phyloP scores from a whole-genome alignment of 2,797 vertebrate species.

The Centropyge bicolor region DNA sequence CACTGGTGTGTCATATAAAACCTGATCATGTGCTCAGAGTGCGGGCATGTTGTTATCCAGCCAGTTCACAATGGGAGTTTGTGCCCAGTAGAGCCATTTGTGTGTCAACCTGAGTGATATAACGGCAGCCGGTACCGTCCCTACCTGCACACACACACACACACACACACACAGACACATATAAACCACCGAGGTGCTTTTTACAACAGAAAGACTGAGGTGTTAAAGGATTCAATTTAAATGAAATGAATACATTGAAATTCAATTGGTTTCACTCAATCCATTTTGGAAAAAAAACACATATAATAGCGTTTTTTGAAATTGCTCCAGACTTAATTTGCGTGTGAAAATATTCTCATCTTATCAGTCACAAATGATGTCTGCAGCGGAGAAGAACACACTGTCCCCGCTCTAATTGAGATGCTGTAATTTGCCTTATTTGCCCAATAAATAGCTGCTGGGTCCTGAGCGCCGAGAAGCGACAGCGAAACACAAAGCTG shows the following conservation, averaged over 20 bases:
- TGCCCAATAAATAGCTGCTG: conserved; percentile 50
- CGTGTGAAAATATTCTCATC: conserved; percentile 8
- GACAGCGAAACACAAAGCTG: conserved; percentile 33
- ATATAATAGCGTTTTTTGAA: conserved; percentile 22
- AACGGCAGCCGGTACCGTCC: conserved; percentile 2
- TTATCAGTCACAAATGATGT: conserved; percentile 13
- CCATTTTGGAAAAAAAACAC: background rate
- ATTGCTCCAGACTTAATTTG: background rate
- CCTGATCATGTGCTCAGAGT: conserved; percentile 41
- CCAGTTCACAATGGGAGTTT: conserved; percentile 40
- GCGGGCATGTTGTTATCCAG: conserved; percentile 49
- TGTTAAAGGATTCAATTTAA: conserved; percentile 1
- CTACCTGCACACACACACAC: conserved; percentile 10
- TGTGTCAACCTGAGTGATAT: conserved; percentile 49
- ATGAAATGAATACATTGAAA: conserved; percentile 29
- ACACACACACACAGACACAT: background rate
- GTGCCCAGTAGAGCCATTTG: conserved; percentile 48
- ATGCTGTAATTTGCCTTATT: conserved; percentile 50
- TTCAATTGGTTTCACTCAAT: conserved; percentile 19
- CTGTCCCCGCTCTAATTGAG: conserved; percentile 44
- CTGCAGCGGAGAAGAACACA: conserved; percentile 24
- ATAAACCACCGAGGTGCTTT: conserved; percentile 4
- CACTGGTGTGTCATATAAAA: conserved; percentile 52
- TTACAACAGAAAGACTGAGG: background rate
- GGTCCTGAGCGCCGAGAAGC: background rate